Evolutionary conservation across 1,140 invertebrate genomes (phyloP), one percentile per base, ranked within the genome.

Genomic region (Cotesia typhae): DNA sequence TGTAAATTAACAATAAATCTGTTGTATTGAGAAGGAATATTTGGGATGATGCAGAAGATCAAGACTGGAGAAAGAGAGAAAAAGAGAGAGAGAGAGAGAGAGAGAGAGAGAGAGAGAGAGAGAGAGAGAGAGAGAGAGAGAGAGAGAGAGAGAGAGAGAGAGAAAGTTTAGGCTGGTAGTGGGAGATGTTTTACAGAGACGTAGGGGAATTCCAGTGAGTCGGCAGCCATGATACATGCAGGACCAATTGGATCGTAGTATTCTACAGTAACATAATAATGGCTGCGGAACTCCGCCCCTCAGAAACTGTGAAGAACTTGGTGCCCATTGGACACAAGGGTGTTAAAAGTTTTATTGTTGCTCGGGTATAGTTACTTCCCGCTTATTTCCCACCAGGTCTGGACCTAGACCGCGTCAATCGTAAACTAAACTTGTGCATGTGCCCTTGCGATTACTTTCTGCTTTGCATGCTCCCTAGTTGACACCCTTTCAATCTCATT

Each of bases 291-390:
- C 77, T 60, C 81, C 84, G 84, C 85, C 85, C 82, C 74, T 70
- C 77, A 76, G 78, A 80, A 78, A 78, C 78, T 76, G 72, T 64
- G 74, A 72, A 75, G 78, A 77, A 80, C 81, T 74, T 78, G 60
- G 78, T 76, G 81, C 79, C 82, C 79, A 85, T 86, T 87, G 85
- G 85, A 80, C 68, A 76, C 79, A 70, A 75, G 79, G 77, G 76
- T 81, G 78, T 86, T 86, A 85, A 83, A 82, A 82, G 78, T 85
- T 84, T 85, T 85, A 85, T 81, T 80, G 79, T 76, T 76, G 68
- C 76, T 76, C 74, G 73, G 79, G 76, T 78, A 47, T 10, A 85
- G 84, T 84, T 84, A 85, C 80, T 81, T 79, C 83, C 80, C 78
- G 75, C 75, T 47, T 75, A 55, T 66, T 38, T 36, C 59, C 67